Evolutionary conservation across 2,113 vertebrate species (phyloP).

Genomic region (Isurus oxyrinchus): DNA sequence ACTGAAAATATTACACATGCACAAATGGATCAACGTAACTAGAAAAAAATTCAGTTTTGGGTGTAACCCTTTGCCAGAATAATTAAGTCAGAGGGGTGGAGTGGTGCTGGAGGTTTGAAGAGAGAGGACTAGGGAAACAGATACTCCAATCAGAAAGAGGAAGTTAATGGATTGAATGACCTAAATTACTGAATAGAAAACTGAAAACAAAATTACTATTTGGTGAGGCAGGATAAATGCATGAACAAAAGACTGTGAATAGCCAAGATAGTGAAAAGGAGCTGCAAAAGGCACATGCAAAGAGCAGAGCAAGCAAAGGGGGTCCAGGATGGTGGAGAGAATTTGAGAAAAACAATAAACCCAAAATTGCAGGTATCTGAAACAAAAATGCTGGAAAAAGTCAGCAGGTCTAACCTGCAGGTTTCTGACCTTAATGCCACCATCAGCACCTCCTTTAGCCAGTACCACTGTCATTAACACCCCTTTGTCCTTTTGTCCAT

Average conservation of each 20-base stretch:
- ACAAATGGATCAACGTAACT: not conserved
- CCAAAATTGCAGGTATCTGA: no score
- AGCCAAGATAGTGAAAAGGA: not conserved
- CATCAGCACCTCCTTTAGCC: no score
- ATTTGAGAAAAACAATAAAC: no score
- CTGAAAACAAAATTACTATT: not conserved
- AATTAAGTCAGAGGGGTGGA: not conserved
- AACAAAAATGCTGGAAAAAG: no score
- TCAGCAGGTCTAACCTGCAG: no score
- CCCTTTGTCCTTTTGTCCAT: no score
- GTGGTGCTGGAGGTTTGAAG: not conserved
- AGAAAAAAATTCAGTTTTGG: not conserved
- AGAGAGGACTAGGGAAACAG: not conserved
- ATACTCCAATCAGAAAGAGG: not conserved
- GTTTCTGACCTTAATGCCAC: no score
- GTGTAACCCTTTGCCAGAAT: not conserved
- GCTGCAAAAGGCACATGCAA: not conserved
- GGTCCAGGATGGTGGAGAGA: no score
- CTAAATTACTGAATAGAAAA: slow-evolving; percentile 8
- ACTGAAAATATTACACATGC: not conserved
- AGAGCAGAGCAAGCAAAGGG: not conserved
- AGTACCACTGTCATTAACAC: no score
- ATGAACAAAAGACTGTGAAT: not conserved
- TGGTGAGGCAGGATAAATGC: not conserved
- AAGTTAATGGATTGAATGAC: not conserved